Evolutionary conservation across 2,888 invertebrate genomes (phyloP), one percentile per base, ranked within the genome.

Genomic region (Drosophila niveifrons): DNA sequence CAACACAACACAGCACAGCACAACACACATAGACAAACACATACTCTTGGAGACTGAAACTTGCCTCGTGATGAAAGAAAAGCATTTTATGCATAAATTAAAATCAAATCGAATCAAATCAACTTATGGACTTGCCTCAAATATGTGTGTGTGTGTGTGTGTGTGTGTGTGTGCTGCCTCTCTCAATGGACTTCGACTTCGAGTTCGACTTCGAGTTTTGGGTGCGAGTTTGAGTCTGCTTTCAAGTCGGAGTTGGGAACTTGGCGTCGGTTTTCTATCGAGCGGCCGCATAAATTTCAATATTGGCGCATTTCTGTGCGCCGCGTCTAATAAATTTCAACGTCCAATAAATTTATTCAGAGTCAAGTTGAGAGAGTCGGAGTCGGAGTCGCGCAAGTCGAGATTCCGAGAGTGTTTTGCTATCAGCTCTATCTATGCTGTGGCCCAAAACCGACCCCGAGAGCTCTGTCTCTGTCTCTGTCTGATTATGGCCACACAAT

Each of bases 41-140:
- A 11, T 10, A 67, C 10, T 56, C 41, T 43, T 28, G 51, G 51
- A 50, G 43, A 65, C 66, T 51, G 43, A 69, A 75, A 77, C 75
- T 73, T 29, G 82, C 67, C 58, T 74, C 75, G 74, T 84, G 89
- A 83, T 87, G 85, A 85, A 89, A 88, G 86, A 89, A 89, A 86
- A 89, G 78, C 82, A 85, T 89, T 89, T 86, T 82, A 72, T 89
- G 85, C 90, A 86, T 86, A 86, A 86, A 89, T 86, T 86, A 89
- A 88, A 81, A 87, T 80, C 83, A 80, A 84, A 84, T 89, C 81
- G 83, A 87, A 89, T 89, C 89, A 89, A 89, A 83, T 80, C 89
- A 82, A 82, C 88, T 81, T 83, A 67, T 75, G 64, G 69, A 61
- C 75, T 65, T 58, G 74, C 65, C 75, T 59, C 79, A 64, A 67